Conservation (phyloP, 2,113 vertebrate species). For the Mugil cephalus region DNA sequence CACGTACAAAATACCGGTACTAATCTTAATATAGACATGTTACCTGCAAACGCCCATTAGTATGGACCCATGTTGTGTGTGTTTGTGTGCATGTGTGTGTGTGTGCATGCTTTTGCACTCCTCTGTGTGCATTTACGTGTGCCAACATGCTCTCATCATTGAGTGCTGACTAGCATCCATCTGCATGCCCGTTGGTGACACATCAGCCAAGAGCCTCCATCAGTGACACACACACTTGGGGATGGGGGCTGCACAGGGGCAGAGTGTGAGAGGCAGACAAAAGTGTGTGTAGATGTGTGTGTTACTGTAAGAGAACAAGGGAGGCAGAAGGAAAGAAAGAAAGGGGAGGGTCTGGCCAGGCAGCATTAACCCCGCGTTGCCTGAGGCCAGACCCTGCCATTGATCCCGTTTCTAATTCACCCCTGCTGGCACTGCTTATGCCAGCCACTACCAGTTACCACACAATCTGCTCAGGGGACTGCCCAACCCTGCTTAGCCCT, state of each 20-base stretch:
- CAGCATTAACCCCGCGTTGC: conserved; percentile 79
- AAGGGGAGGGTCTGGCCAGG: conserved; percentile 64
- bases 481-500: conserved; percentile 49
- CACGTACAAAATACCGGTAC: too few species aligned
- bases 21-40: neutral
- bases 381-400: conserved; percentile 72
- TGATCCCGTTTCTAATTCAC: conserved; percentile 83
- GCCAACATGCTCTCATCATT: conserved; percentile 65
- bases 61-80: neutral
- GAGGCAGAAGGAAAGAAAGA: conserved; percentile 27
- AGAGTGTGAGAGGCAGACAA: conserved; percentile 17
- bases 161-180: conserved; percentile 79
- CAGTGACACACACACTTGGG: conserved; percentile 72
- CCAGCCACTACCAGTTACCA: conserved; percentile 77
- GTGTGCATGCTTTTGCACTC: neutral
- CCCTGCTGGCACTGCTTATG: conserved; percentile 80
- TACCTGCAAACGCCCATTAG: neutral
- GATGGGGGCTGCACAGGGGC: conserved; percentile 30
- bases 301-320: conserved; percentile 33
- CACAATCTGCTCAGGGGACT: conserved; percentile 79
- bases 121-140: conserved; percentile 31
- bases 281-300: conserved; percentile 44
- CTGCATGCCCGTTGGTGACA: conserved; percentile 80
- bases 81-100: neutral
- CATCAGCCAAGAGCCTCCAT: conserved; percentile 80